Conservation (phyloP, 1,140 invertebrate genomes). For the Helicoverpa zea region DNA sequence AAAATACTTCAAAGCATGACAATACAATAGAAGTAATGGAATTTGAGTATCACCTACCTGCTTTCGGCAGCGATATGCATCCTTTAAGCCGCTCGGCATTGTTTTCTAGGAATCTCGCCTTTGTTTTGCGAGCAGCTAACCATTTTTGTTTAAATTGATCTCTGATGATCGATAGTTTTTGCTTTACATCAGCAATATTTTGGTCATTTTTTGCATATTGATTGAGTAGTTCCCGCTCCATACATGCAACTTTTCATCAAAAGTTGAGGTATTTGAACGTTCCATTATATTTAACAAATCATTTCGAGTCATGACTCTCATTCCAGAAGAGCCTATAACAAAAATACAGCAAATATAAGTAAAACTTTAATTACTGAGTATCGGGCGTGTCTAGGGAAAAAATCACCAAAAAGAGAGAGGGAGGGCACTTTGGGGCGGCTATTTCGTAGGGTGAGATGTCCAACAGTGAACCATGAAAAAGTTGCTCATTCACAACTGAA, state of each 20-base stretch:
- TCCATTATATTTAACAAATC: conserved; percentile 35
- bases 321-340: conserved; percentile 44
- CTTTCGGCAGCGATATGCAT: conserved; percentile 10
- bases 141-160: too few species aligned
- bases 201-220: conserved; percentile 39
- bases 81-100: conserved; percentile 1
- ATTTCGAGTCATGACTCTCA: conserved; percentile 31
- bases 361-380: conserved; percentile 9
- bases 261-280: conserved; percentile 30
- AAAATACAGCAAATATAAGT: conserved; percentile 21
- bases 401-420: too few species aligned
- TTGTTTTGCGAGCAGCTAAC: neutral
- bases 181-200: conserved; percentile 51
- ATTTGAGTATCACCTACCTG: conserved; percentile 7
- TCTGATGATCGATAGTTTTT: too few species aligned
- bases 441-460: too few species aligned
- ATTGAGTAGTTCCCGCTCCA: conserved; percentile 37
- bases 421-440: too few species aligned
- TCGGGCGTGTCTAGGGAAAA: neutral
- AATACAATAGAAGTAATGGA: conserved; percentile 14
- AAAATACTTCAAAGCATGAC: too few species aligned
- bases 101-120: conserved; percentile 1
- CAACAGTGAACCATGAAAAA: too few species aligned
- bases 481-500: too few species aligned
- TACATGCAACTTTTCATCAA: conserved; percentile 46